Evolutionary conservation across 2,113 vertebrate genomes (phyloP).

Genomic region (Emydocephalus ijimae): DNA sequence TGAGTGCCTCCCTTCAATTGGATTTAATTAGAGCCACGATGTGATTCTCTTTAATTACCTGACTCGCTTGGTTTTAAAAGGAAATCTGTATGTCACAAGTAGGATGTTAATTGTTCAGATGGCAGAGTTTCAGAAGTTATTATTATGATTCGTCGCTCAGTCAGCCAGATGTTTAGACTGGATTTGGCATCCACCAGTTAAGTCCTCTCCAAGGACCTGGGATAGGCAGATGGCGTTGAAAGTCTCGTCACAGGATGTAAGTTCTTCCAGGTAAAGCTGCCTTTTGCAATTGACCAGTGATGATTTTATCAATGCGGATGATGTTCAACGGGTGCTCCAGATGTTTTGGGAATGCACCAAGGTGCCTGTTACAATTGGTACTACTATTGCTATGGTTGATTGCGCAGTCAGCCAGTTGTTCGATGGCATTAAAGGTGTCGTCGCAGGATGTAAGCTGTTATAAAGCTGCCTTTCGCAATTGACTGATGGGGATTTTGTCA

Average conservation of each 20-base stretch:
- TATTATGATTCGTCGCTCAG: background rate
- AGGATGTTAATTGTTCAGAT: fast-evolving
- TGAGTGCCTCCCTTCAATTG: background rate
- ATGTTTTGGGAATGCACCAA: background rate
- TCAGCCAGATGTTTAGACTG: background rate
- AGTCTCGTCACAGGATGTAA: background rate
- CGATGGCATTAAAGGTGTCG: background rate
- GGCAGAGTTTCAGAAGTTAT: background rate
- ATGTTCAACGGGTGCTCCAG: background rate
- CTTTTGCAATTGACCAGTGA: background rate
- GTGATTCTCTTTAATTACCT: background rate
- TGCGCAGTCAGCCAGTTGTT: background rate
- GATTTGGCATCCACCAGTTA: background rate
- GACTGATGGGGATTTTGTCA: background rate
- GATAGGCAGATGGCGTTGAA: background rate
- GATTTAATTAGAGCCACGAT: background rate
- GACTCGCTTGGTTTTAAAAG: background rate
- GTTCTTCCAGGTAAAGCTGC: background rate
- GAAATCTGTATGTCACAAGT: constrained; percentile 11
- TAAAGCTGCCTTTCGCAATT: background rate
- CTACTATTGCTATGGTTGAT: background rate
- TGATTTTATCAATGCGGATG: background rate
- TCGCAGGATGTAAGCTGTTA: background rate
- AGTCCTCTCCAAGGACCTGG: background rate
- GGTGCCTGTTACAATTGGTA: fast-evolving